Evolutionary conservation across 2,113 vertebrate species (phyloP).

Genomic region (Prionailurus bengalensis): DNA sequence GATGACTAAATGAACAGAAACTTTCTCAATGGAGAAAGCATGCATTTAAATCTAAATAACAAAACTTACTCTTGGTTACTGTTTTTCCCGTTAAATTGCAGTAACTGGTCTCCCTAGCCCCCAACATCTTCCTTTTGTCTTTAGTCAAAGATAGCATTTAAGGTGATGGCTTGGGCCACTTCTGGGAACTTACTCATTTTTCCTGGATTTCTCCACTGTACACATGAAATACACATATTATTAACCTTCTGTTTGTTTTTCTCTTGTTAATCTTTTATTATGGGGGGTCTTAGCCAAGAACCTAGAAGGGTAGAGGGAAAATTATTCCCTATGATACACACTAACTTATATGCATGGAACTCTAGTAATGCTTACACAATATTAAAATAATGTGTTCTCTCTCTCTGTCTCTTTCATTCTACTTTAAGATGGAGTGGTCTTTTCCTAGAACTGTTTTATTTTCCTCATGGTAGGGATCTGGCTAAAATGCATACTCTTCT

Average conservation of each 20-base stretch:
- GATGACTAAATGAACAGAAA: neutral
- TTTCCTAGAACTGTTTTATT: neutral
- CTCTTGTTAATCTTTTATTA: neutral
- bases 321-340: neutral
- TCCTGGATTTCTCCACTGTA: neutral
- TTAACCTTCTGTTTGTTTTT: neutral
- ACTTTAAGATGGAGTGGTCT: neutral
- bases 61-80: neutral
- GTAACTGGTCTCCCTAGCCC: neutral
- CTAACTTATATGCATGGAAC: neutral
- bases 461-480: neutral
- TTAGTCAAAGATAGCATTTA: neutral
- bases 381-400: neutral
- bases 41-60: neutral
- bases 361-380: neutral
- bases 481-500: neutral
- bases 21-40: neutral
- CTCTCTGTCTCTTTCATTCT: neutral
- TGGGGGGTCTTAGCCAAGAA: neutral
- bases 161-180: neutral
- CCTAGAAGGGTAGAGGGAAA: neutral
- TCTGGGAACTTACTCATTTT: neutral
- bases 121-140: neutral
- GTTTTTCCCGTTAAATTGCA: neutral
- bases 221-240: neutral